Evolutionary conservation across 2,888 invertebrate species (phyloP), one percentile per base, ranked within the genome.

Genomic region (Plagodis pulveraria): DNA sequence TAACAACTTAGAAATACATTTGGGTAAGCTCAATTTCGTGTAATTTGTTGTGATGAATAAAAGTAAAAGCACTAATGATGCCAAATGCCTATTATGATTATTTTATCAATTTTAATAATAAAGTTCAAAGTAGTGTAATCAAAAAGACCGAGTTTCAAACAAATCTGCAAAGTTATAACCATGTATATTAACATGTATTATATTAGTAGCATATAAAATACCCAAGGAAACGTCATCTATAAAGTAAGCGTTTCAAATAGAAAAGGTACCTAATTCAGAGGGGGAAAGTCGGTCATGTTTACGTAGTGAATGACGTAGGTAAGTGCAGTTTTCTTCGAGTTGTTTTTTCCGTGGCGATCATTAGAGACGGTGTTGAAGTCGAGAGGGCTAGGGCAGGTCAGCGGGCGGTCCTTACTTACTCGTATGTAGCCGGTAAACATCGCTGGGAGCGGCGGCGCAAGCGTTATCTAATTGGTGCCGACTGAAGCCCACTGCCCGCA

Each of bases 381-480:
- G 81, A 50, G 78, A 70, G 77, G 75, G 71, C 10, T 40, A 40
- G 73, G 78, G 72, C 72, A 71, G 70, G 63, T 56, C 11, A 42
- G 38, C 7, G 11, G 42, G 6, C 62, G 53, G 42, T 50, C 62
- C 71, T 70, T 61, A 41, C 58, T 61, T 50, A n/a, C n/a, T n/a
- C n/a, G n/a, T n/a, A 40, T 63, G 56, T 62, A 59, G 64, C 68
- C 70, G 58, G 78, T 70, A 79, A 83, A 86, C 79, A 82, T 58
- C 35, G 69, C 54, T 70, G 84, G 87, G 88, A 81, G 85, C 81
- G 87, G 82, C 82, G 80, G 82, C 82, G 80, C 81, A 82, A 81
- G 84, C 86, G 86, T 87, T 88, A 89, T 81, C 75, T 81, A 57
- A 57, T 57, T 57, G 74, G 72, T 73, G 69, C 74, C 71, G 71